These are phyloP conservation scores for Tetragonula carbonaria DNA, from an alignment of 2,888 invertebrate species.

Conservation along the genomic window DNA sequence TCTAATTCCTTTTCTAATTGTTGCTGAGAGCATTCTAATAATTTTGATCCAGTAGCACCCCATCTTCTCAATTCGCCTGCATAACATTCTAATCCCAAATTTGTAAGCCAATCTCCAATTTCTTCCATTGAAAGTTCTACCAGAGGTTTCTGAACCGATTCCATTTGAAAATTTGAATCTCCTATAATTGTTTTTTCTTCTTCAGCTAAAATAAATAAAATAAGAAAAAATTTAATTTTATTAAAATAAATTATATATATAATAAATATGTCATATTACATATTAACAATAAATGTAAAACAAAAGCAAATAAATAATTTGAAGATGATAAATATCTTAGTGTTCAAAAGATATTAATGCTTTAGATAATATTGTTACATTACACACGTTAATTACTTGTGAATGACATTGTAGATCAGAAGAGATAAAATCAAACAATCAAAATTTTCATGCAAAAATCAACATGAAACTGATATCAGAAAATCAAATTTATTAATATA, in stretches of 20 bases:
- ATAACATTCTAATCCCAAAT: slow-evolving; percentile 91
- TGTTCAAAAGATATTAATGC: neutral
- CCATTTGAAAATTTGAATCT: slow-evolving; percentile 80
- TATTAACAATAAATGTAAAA: slow-evolving; percentile 10
- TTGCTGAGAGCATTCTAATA: slow-evolving; percentile 91
- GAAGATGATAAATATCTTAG: neutral
- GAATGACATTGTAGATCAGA: neutral
- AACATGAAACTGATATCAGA: neutral
- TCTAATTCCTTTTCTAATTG: slow-evolving; percentile 96
- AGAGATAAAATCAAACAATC: neutral
- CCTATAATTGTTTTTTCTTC: slow-evolving; percentile 86
- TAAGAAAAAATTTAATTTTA: slow-evolving; percentile 2
- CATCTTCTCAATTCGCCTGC: slow-evolving; percentile 92
- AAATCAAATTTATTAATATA: slow-evolving; percentile 9
- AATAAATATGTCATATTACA: neutral
- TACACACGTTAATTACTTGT: neutral
- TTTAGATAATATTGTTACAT: slow-evolving; percentile 13
- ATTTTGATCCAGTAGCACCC: slow-evolving; percentile 92
- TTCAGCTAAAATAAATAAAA: slow-evolving; percentile 85
- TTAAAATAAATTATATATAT: neutral
- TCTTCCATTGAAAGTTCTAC: slow-evolving; percentile 92
- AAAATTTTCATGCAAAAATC: slow-evolving; percentile 29
- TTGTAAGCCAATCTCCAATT: slow-evolving; percentile 92
- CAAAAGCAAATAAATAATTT: slow-evolving; percentile 1
- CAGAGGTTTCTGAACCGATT: slow-evolving; percentile 86